Evolutionary conservation across 2,113 vertebrate species (phyloP).

Genomic region (Sterrhoptilus dennistouni): DNA sequence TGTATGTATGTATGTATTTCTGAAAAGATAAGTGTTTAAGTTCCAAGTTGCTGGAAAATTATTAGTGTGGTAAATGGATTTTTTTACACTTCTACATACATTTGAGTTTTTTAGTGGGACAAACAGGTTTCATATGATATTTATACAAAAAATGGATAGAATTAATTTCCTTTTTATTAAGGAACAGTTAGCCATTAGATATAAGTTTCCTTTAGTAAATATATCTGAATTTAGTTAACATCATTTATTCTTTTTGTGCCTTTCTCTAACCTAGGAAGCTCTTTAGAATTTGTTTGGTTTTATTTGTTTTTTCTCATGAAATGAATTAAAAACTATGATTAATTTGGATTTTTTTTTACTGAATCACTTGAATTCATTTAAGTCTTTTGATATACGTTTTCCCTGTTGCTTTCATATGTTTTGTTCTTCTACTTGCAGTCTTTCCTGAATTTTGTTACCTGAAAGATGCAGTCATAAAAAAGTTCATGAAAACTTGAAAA

Average conservation of each 20-base stretch:
- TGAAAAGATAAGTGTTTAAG: not conserved
- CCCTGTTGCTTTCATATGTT: not conserved
- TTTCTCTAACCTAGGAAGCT: not conserved
- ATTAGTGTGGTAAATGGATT: not conserved
- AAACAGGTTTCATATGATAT: not conserved
- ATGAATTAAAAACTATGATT: not conserved
- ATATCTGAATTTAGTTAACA: not conserved
- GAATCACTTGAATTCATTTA: not conserved
- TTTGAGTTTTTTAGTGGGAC: accelerated
- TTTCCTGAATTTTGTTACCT: not conserved
- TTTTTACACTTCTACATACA: not conserved
- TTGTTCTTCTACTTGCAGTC: not conserved
- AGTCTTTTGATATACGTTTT: not conserved
- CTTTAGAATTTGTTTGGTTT: not conserved
- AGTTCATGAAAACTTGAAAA: not conserved
- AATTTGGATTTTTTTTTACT: not conserved
- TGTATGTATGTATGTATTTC: not conserved
- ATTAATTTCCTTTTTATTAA: not conserved
- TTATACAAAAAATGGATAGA: not conserved
- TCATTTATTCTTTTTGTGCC: not conserved
- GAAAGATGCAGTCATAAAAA: not conserved
- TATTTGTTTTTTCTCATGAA: not conserved
- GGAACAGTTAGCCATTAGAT: not conserved
- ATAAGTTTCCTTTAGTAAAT: not conserved
- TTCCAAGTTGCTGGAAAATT: not conserved